Base-by-base conservation (phyloP, 2,888 invertebrate genomes). In the Monochamus alternatus region DNA sequence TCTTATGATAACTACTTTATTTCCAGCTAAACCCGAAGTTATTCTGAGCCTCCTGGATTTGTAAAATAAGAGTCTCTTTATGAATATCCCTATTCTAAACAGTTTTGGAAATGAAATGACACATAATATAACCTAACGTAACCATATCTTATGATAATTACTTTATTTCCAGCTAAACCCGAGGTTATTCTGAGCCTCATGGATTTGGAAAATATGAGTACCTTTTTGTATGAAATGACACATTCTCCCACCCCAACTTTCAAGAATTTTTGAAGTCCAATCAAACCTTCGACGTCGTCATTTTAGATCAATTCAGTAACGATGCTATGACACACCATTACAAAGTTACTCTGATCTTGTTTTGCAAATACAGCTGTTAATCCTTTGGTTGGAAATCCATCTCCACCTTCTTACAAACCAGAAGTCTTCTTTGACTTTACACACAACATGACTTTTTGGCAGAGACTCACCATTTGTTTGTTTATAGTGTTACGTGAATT, bases 401-500 rank as follows among this genome's bases (percentile, higher is more conserved):
- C 67, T n/a, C 73, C 73, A 10, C 66, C 60, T 5, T 52, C 66
- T n/a, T 73, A 73, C 38, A 59, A 67, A 10, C 84, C 80, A 85
- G 12, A 78, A 82, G 14, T 77, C 85, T 14, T 84, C 82, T 8
- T 72, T 84, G 9, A 88, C 5, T 89, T 85, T 74, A 52, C 86
- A 58, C 88, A 90, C 51, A 85, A 84, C 66, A 91, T 91, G 86
- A 90, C 86, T 43, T 92, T 93, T 78, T 86, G 86, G 83, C 89
- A 91, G 80, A 86, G 93, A 78, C 62, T 92, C 0, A 84, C 88
- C 38, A 93, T 92, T 82, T 87, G 90, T 0, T 88, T 89, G 1
- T 83, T 84, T 3, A 63, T 60, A 14, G 8, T 80, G 2, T 2
- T 67, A 3, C 8, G 32, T 2, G 72, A 78, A 2, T 14, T 81